A percentile compares a stretch with the other conserved stretches of the same genome.
These are phyloP conservation scores for Petrocephalus schoutedeni DNA, from an alignment of 2,797 vertebrate genomes.

Conservation along the genomic window DNA sequence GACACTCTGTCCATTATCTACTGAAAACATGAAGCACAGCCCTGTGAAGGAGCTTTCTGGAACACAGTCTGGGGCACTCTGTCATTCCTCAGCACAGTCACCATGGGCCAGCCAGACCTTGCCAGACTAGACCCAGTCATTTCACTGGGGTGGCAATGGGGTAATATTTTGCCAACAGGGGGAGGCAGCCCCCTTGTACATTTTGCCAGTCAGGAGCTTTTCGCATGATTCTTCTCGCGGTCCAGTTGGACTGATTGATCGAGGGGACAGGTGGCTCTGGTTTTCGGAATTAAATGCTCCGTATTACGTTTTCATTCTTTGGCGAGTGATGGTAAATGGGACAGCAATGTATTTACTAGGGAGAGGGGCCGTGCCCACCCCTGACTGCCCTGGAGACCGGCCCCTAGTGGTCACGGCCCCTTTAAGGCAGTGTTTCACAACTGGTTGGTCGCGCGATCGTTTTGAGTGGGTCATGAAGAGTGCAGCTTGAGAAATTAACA, in stretches of 20 bases:
- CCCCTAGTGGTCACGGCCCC: not conserved
- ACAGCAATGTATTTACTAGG: not conserved
- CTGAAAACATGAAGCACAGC: slow-evolving; percentile 59
- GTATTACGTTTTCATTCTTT: not conserved
- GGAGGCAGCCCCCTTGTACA: not conserved
- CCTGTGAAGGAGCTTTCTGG: slow-evolving; percentile 28
- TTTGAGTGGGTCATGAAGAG: not conserved
- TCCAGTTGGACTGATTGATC: not conserved
- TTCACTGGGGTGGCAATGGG: not conserved
- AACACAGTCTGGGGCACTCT: not conserved
- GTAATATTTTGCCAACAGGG: not conserved
- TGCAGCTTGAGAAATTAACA: not conserved
- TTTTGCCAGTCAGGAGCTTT: not conserved
- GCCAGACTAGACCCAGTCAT: not conserved
- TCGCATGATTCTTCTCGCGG: not conserved
- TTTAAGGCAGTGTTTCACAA: not conserved
- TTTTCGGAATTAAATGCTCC: too few relatives aligned
- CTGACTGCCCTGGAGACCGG: not conserved
- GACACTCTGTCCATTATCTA: slow-evolving; percentile 69
- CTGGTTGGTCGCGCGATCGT: not conserved
- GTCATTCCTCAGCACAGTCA: not conserved
- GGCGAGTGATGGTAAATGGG: not conserved
- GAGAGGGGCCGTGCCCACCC: not conserved
- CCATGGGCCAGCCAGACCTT: not conserved
- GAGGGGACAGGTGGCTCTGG: too few relatives aligned